Evolutionary conservation across 2,797 vertebrate species (phyloP).

Genomic region (Tympanoctomys barrerae): DNA sequence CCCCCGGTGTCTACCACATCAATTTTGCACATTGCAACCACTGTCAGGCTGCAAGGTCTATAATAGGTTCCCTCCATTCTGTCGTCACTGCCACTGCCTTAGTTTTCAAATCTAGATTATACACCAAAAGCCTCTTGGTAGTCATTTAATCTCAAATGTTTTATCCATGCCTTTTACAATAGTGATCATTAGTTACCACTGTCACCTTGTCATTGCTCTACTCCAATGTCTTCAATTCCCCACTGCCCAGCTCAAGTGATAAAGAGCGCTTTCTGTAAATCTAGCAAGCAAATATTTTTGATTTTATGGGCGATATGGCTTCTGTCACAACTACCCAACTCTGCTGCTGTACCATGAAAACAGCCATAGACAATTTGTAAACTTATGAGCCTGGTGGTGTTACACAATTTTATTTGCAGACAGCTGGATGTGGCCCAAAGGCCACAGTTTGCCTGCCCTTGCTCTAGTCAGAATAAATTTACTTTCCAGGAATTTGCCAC

Average conservation of each 20-base stretch:
- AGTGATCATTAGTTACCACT: neutral
- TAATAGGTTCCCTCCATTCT: neutral
- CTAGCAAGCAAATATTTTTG: constrained; percentile 16
- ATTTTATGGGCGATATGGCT: neutral
- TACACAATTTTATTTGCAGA: constrained; percentile 23
- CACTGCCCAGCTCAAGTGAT: neutral
- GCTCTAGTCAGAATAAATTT: constrained; percentile 1
- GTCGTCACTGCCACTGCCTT: neutral
- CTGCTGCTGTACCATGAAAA: constrained; percentile 37
- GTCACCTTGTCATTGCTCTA: constrained; percentile 5
- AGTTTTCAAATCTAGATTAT: constrained; percentile 31
- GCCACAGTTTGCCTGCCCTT: neutral
- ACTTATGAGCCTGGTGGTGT: neutral
- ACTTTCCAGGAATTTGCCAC: constrained; percentile 48
- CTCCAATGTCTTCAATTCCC: neutral
- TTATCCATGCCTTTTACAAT: constrained; percentile 33
- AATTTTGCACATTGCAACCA: neutral
- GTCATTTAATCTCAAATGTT: constrained; percentile 4
- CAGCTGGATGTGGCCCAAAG: neutral
- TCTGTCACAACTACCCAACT: constrained; percentile 14
- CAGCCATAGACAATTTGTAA: constrained; percentile 22
- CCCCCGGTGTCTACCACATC: neutral
- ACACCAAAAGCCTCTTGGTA: neutral
- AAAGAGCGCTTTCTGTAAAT: constrained; percentile 2
- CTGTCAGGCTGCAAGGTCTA: neutral